phyloP scores from a whole-genome alignment of 1,140 invertebrate genomes.

The Polypedilum vanderplanki region DNA sequence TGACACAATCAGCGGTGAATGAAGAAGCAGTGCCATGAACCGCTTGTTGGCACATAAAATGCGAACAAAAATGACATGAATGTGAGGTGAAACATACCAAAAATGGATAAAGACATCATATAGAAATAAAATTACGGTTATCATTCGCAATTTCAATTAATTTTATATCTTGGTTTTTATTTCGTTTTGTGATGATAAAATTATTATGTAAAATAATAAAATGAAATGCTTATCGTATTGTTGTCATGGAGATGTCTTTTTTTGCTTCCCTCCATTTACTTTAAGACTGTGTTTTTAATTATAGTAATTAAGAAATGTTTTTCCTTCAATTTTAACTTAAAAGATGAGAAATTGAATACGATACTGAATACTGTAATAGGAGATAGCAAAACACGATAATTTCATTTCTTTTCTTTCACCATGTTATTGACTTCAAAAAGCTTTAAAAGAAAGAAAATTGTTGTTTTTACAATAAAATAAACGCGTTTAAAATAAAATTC shows the following conservation, averaged over 20 bases:
- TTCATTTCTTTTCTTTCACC: neutral
- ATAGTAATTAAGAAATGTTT: constrained; percentile 6
- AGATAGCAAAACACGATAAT: neutral
- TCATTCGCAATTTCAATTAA: constrained; percentile 2
- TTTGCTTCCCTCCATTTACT: neutral
- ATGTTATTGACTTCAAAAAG: neutral
- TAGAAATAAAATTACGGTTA: neutral
- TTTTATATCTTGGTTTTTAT: neutral
- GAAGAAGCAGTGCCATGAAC: neutral
- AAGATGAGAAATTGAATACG: constrained; percentile 12
- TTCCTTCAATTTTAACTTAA: neutral
- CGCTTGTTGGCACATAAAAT: neutral
- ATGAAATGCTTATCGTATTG: no score
- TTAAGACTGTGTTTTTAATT: neutral
- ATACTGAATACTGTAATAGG: neutral
- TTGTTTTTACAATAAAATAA: no score
- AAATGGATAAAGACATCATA: neutral
- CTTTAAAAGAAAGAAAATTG: no score
- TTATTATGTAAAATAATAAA: no score
- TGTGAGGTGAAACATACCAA: neutral
- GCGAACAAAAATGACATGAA: neutral
- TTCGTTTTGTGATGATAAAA: neutral
- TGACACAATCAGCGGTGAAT: neutral
- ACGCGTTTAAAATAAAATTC: no score
- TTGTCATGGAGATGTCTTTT: neutral